Evolutionary conservation across 2,797 vertebrate species (phyloP), one percentile per base, ranked within the genome.

Genomic region (Arnoldichthys spilopterus): DNA sequence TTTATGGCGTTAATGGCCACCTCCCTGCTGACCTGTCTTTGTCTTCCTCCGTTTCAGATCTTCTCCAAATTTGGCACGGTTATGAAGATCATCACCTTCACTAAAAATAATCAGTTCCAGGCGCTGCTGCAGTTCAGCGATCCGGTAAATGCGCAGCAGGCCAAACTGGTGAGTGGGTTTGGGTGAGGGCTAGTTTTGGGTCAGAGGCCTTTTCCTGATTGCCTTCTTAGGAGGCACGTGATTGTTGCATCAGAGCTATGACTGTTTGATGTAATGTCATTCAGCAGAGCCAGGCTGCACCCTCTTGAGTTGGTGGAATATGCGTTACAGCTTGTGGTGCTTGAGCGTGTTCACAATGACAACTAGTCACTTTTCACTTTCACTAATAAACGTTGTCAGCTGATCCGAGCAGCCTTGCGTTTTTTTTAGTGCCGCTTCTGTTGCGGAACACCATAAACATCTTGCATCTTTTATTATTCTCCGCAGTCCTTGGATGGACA

Each of bases 81-180:
- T 66, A 93, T 99, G 96, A 99, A 99, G 94, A 98, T 99, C 83
- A 99, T 99, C 87, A 99, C 97, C 37, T 99, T 98, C 90, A 99
- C 98, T 82, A 99, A 98, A 93, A 99, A 99, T 90, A 99, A 98
- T 91, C 98, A 99, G 88, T 99, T 99, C 91, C 98, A 99, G 92
- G 98, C 98, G 87, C 94, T 99, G 81, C 94, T 99, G 77, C 98
- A 99, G 85, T 99, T 96, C 90, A 97, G 96, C 16, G 97, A 99
- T 91, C 96, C 98, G 20, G 94, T 97, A 82, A 98, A 99, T 1
- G 97, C 98, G 67, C 98, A 99, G 74, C 98, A 99, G 90, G 97
- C 97, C 84, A 99, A 99, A 90, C 93, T 98, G 91, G 98, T 99
- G 91, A 90, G 96, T 78, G 68, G 7, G 67, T 58, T 53, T 53